Evolutionary conservation across 2,113 vertebrate genomes (phyloP), one percentile per base, ranked within the genome.

Genomic region (Abramis brama): DNA sequence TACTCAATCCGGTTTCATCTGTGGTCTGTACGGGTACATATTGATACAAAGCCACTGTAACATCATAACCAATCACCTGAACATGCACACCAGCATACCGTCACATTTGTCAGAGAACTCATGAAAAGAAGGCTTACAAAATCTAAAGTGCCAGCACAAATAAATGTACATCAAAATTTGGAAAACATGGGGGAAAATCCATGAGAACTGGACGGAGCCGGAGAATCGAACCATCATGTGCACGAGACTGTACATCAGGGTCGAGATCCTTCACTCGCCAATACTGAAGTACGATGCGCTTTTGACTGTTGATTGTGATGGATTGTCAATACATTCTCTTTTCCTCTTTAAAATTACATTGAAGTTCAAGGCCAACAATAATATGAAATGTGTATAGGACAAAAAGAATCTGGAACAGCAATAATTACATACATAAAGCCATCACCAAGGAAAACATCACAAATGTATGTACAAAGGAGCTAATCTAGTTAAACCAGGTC

Each of bases 241-340:
- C 73, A 79, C 39, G 66, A 1, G 30, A 88, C 21, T 5, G 91
- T 91, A 91, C 90, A 87, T 94, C 94, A 59, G 0, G 71, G 52
- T 85, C 36, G 36, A 77, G 57, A 25, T 43, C 23, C 71, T 6
- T 57, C 33, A 0, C 52, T 45, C 30, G 11, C 9, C 33, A 64
- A 10, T 33, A 5, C 83, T 75, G 39, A 52, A 57, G n/a, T 10
- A 19, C 6, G 27, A 15, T 43, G 39, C 36, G 47, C 55, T 12
- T 74, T 52, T 30, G 64, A 87, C 86, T 25, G 27, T 50, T 15
- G 6, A 59, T 68, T 81, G 90, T 90, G 93, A 94, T 92, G 92
- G 94, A 95, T 94, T 95, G 94, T 94, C 94, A 91, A 91, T 93
- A 95, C 94, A 95, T 94, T 95, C 94, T 91, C 85, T 89, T 92